phyloP scores from a whole-genome alignment of 2,113 vertebrate genomes.

The Furnarius figulus region DNA sequence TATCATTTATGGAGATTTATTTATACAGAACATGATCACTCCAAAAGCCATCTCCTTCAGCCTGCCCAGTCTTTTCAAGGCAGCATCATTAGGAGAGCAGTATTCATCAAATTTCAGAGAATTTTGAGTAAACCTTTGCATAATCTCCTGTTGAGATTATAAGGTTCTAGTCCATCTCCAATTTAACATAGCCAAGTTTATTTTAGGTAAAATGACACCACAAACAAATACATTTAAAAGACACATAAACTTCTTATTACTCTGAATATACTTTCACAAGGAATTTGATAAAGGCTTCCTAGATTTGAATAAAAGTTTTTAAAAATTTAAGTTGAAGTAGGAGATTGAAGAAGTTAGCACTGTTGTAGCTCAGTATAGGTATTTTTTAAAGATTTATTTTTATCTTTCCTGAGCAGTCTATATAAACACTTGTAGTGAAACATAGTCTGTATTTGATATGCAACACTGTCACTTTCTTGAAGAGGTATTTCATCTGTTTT shows the following conservation, averaged over 20 bases:
- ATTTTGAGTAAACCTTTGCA: neutral
- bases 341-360: neutral
- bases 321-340: neutral
- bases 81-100: neutral
- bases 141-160: neutral
- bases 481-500: neutral
- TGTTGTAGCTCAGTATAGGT: neutral
- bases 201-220: neutral
- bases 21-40: neutral
- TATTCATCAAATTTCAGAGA: neutral
- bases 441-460: neutral
- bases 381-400: neutral
- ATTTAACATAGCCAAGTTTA: neutral
- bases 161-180: neutral
- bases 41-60: neutral
- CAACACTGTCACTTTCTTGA: neutral
- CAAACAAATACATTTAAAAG: neutral
- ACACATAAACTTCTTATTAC: neutral
- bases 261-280: neutral
- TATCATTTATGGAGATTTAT: neutral
- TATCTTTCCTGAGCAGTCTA: neutral
- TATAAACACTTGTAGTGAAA: neutral
- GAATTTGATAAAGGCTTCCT: neutral
- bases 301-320: neutral
- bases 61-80: neutral